Evolutionary conservation across 2,888 invertebrate species (phyloP), one percentile per base, ranked within the genome.

Genomic region (Ichneumon xanthorius): DNA sequence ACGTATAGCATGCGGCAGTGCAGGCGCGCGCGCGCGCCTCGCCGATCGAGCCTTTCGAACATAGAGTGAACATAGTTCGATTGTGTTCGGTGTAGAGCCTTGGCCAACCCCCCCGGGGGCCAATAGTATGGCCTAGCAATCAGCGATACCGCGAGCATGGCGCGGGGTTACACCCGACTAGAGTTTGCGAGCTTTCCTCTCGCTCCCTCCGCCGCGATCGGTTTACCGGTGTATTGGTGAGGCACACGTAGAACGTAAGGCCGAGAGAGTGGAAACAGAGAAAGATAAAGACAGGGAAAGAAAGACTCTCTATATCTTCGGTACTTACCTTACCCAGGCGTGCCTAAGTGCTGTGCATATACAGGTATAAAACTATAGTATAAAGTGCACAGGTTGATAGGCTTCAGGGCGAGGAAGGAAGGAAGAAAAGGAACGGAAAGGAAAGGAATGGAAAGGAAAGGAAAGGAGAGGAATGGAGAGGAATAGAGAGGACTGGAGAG

Each of bases 51-150:
- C 37, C 63, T 63, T 63, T 63, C 63, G 63, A 63, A 33, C 63
- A 30, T n/a, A 63, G 68, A 40, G 37, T n/a, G 16, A 68, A 58
- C 50, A 78, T 26, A 58, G 55, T 67, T 67, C 55, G 68, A 40
- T 16, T 14, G 30, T 45, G 50, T 37, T 48, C 45, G 68, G 37
- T 48, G 30, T 16, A n/a, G 63, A 30, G 63, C 63, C 63, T 63
- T 55, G 22, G 53, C 53, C 55, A 58, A 67, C 33, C 53, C 37
- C 67, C 67, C 45, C 45, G 45, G 37, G 53, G 70, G 61, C 61
- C 33, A 30, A 68, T 58, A 19, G 53, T 19, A 67, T 86, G 84
- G 88, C 88, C 87, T 71, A 58, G 86, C 86, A 90, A 88, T 85
- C 87, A 84, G 81, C 86, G 80, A 87, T 84, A 75, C 80, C 82